Conservation (phyloP, 2,797 vertebrate species). For the Anisognathus igniventris region DNA sequence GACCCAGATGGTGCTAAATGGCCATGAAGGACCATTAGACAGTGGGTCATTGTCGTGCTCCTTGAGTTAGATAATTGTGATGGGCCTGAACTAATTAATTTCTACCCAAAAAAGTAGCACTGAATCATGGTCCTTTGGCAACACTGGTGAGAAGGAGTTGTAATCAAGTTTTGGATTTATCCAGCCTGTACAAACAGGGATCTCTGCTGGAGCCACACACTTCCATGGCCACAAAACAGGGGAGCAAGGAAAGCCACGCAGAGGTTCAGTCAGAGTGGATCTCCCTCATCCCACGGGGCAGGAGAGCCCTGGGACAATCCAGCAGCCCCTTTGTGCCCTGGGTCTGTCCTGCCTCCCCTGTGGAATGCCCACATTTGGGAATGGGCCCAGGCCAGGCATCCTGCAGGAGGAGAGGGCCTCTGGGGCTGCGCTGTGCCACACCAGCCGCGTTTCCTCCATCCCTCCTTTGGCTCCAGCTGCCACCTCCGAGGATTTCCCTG, state of each 20-base stretch:
- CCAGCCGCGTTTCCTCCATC: fast-evolving
- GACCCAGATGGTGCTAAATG: slow-evolving; percentile 57
- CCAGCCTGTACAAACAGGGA: neutral
- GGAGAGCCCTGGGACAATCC: neutral
- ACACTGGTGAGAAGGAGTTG: slow-evolving; percentile 45
- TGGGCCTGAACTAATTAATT: slow-evolving; percentile 69
- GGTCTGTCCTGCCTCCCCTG: fast-evolving
- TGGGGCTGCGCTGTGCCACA: fast-evolving
- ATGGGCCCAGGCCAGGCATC: neutral
- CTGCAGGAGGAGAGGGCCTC: neutral
- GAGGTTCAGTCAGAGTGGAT: fast-evolving
- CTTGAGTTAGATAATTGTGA: slow-evolving; percentile 56
- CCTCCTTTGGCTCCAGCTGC: fast-evolving
- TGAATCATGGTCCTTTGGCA: slow-evolving; percentile 49
- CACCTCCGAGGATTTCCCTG: neutral
- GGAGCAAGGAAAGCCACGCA: neutral
- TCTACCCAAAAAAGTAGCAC: neutral
- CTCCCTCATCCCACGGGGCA: fast-evolving
- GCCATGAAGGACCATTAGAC: slow-evolving; percentile 45
- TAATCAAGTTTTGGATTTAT: neutral
- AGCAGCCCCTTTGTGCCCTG: neutral
- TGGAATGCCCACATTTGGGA: fast-evolving
- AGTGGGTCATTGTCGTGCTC: slow-evolving; percentile 53
- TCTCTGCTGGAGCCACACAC: neutral
- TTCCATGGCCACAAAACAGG: neutral